Evolutionary conservation across 2,113 vertebrate species (phyloP), one percentile per base, ranked within the genome.

Genomic region (Brachyistius frenatus): DNA sequence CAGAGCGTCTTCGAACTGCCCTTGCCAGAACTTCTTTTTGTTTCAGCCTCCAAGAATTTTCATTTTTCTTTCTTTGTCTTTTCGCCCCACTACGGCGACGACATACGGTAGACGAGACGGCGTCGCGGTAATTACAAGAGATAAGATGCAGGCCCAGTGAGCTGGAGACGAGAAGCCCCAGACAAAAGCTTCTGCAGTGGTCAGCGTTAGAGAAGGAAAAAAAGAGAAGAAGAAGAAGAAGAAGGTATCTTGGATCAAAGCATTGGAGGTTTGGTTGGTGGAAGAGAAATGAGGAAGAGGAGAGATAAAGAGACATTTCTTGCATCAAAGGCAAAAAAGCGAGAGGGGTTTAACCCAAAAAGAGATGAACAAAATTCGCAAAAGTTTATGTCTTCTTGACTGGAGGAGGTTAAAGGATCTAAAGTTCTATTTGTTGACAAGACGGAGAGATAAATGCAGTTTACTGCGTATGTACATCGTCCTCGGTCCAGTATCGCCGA

Each of bases 121-220:
- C 14, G 44, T 57, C 73, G 23, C 2, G 8, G 71, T 86, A 92
- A 90, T 92, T 86, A 86, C 64, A 36, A 60, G 55, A 86, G 87
- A 91, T 91, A 84, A 89, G 87, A 85, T 31, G 62, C 64, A 35
- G 73, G 70, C 73, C 9, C 6, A 13, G 47, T 31, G 39, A 74
- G 80, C 74, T 58, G 14, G 2, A 72, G 64, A 78, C 0, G 30
- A 37, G 65, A 80, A 54, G 15, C 23, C 57, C 0, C 54, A 85
- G 71, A 90, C 85, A 92, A 90, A 89, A 83, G 83, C 84, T 85
- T 89, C 47, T 82, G 80, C 75, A 31, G 83, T 3, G 57, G 85
- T 90, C 81, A 89, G 89, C 89, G 67, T 16, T 75, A 82, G 23
- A 23, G 23, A 23, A 23, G 23, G 23, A 44, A 44, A 44, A 44